Conservation (phyloP, 2,797 vertebrate genomes). For the Halcyon leucocephala region DNA sequence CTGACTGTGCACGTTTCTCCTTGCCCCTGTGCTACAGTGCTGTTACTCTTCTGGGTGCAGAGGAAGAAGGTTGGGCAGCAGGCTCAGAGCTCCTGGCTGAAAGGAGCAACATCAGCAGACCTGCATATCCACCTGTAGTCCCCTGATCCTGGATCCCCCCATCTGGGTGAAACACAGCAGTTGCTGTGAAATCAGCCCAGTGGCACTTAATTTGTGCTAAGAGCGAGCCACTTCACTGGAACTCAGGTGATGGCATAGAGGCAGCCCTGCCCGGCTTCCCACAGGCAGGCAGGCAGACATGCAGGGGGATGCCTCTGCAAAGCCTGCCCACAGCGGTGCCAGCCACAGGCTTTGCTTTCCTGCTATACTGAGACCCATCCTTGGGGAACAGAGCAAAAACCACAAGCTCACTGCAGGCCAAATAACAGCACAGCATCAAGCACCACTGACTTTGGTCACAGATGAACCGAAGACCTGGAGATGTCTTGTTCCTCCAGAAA, state of each 20-base stretch:
- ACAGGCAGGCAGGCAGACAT: not conserved
- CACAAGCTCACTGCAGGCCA: fast-evolving
- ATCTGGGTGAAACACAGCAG: not conserved
- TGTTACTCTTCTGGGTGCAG: not conserved
- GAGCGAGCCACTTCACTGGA: not conserved
- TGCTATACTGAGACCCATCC: not conserved
- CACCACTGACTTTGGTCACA: not conserved
- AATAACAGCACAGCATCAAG: fast-evolving
- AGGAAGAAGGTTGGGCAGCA: not conserved
- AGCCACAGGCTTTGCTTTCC: not conserved
- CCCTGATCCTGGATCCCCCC: not conserved
- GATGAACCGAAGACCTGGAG: not conserved
- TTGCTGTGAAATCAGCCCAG: not conserved
- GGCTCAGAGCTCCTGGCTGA: fast-evolving
- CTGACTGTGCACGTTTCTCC: slow-evolving; percentile 32
- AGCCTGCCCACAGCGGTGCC: not conserved
- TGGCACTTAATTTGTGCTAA: not conserved
- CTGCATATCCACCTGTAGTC: not conserved
- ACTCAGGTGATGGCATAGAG: not conserved
- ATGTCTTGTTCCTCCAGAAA: not conserved
- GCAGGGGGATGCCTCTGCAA: not conserved
- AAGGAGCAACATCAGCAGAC: not conserved
- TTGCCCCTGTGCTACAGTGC: not conserved
- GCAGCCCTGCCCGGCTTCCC: not conserved
- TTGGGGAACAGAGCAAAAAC: not conserved